Percentiles rank a stretch among this genome's conserved stretches.
Conservation (phyloP, 2,888 invertebrate species). For the Scelioninae gen. 2 region DNA sequence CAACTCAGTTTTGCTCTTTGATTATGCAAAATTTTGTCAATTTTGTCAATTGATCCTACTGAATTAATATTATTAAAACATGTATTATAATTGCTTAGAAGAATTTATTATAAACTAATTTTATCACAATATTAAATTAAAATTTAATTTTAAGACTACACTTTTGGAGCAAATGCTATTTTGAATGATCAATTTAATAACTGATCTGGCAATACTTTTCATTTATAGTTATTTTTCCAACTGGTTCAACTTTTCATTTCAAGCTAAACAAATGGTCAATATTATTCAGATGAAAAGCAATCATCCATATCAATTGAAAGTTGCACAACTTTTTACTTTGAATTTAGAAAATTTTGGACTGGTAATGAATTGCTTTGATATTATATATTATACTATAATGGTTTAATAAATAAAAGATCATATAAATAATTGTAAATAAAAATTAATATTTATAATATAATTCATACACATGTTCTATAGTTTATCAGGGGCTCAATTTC, state of each 20-base stretch:
- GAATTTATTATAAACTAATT: too few relatives aligned
- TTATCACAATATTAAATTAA: too few relatives aligned
- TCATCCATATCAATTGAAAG: conserved; percentile 23
- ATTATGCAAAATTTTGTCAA: too few relatives aligned
- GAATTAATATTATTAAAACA: too few relatives aligned
- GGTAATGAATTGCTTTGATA: too few relatives aligned
- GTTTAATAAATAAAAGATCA: not conserved
- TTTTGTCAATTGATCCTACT: too few relatives aligned
- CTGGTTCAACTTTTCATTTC: conserved; percentile 16
- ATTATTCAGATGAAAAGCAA: conserved; percentile 27
- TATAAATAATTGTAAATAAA: not conserved
- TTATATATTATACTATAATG: too few relatives aligned
- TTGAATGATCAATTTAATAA: not conserved
- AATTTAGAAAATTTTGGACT: conserved; percentile 28
- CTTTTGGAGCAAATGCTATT: too few relatives aligned
- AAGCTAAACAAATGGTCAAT: conserved; percentile 26
- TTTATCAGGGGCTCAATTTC: conserved; percentile 33
- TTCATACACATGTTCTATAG: conserved; percentile 5
- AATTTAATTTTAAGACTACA: too few relatives aligned
- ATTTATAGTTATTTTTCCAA: conserved; percentile 25
- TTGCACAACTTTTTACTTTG: conserved; percentile 17
- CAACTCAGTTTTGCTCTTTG: too few relatives aligned
- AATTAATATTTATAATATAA: not conserved
- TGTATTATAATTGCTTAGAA: too few relatives aligned
- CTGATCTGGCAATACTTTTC: not conserved